Evolutionary conservation across 2,113 vertebrate genomes (phyloP).

Genomic region (Uropsilus gracilis): DNA sequence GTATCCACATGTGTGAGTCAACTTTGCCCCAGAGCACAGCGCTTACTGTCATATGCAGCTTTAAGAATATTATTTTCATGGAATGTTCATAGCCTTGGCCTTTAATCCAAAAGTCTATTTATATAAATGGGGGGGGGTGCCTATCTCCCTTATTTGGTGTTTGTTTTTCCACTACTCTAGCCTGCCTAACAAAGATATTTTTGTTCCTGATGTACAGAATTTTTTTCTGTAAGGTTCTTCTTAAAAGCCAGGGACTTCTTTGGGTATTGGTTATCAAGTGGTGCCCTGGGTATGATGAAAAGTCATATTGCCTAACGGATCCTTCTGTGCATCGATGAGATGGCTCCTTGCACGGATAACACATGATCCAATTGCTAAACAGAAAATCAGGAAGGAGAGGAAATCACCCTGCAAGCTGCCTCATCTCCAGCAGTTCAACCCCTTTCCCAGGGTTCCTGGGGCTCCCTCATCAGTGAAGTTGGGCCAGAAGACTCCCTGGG

Average conservation of each 20-base stretch:
- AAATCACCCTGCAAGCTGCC: background rate
- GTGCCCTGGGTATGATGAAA: background rate
- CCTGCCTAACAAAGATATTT: conserved; percentile 31
- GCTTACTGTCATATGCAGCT: conserved; percentile 19
- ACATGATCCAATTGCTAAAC: no score
- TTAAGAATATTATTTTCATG: conserved; percentile 32
- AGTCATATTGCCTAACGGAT: background rate
- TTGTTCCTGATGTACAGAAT: background rate
- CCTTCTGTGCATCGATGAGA: background rate
- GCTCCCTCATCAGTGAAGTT: background rate
- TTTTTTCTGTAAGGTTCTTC: background rate
- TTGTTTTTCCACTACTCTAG: background rate
- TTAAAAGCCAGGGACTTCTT: background rate
- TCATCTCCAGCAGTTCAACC: background rate
- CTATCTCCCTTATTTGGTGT: background rate
- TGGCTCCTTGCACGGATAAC: background rate
- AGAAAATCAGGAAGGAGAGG: background rate
- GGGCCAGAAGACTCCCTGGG: background rate
- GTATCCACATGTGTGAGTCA: background rate
- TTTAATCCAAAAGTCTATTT: conserved; percentile 53
- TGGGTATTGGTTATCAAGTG: background rate
- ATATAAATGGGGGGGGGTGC: background rate
- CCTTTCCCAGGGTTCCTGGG: background rate
- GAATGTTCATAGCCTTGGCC: conserved; percentile 12
- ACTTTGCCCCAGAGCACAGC: background rate